Conservation (phyloP, 2,113 vertebrate genomes). For the Vombatus ursinus region DNA sequence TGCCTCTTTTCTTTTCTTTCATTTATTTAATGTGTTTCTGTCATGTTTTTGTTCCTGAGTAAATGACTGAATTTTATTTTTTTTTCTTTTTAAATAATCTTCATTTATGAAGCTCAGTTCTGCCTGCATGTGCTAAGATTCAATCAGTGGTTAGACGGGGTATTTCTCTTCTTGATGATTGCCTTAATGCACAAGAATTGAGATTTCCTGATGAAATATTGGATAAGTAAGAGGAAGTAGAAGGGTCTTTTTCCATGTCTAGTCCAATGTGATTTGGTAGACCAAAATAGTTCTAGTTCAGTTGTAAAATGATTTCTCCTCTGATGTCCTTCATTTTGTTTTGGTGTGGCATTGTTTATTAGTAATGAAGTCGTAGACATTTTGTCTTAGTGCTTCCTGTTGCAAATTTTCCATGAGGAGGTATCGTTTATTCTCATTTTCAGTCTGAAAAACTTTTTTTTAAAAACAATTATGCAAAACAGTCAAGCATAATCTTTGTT, state of each 20-base stretch:
- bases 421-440: slow-evolving; percentile 76
- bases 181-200: slow-evolving; percentile 85
- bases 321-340: slow-evolving; percentile 78
- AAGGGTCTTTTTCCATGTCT: slow-evolving; percentile 48
- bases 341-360: slow-evolving; percentile 77
- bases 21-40: slow-evolving; percentile 49
- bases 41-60: slow-evolving; percentile 64
- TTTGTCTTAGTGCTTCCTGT: slow-evolving; percentile 79
- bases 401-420: slow-evolving; percentile 77
- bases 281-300: slow-evolving; percentile 62
- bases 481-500: slow-evolving; percentile 81
- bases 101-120: slow-evolving; percentile 88
- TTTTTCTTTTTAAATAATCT: slow-evolving; percentile 77
- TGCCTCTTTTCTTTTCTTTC: slow-evolving; percentile 51
- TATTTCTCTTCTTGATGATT: slow-evolving; percentile 82
- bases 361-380: slow-evolving; percentile 68
- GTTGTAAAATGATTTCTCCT: slow-evolving; percentile 68
- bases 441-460: slow-evolving; percentile 68
- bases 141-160: slow-evolving; percentile 86
- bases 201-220: slow-evolving; percentile 89
- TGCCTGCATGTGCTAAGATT: slow-evolving; percentile 92
- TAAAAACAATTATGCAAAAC: slow-evolving; percentile 71
- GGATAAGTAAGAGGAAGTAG: slow-evolving; percentile 88
- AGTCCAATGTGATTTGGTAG: slow-evolving; percentile 56
- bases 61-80: slow-evolving; percentile 75